Conservation (phyloP, 2,797 vertebrate genomes). For the Carapus acus region DNA sequence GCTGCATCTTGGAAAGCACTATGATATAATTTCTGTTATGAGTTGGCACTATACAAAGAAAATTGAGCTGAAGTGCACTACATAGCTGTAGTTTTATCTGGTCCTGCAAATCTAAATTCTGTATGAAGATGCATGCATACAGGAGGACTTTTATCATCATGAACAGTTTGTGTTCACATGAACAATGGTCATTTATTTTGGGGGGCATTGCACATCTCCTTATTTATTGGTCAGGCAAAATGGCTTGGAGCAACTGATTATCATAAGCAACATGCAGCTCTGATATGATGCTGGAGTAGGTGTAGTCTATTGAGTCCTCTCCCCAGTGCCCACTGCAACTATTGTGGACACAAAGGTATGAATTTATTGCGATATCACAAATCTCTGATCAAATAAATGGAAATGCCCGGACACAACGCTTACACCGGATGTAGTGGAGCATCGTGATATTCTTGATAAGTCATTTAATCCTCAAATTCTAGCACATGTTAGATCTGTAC, state of each 20-base stretch:
- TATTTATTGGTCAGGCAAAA: not conserved
- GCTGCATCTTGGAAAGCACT: no score
- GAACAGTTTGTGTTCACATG: no score
- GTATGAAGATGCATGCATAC: no score
- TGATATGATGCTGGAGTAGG: not conserved
- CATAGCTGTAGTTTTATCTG: no score
- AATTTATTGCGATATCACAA: not conserved
- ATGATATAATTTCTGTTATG: no score
- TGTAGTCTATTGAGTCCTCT: conserved; percentile 17
- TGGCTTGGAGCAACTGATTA: not conserved
- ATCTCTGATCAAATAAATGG: not conserved
- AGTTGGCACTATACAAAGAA: no score
- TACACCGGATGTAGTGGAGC: not conserved
- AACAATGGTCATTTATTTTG: no score
- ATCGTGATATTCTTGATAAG: not conserved
- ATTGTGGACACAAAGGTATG: not conserved
- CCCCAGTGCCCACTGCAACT: not conserved
- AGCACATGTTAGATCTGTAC: not conserved
- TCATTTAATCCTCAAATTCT: not conserved
- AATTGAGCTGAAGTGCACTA: no score
- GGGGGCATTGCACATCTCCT: not conserved
- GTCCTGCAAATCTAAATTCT: no score
- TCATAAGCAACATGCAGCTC: conserved; percentile 33
- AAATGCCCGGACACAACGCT: not conserved
- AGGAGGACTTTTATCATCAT: no score